Evolutionary conservation across 2,888 invertebrate genomes (phyloP).

Genomic region (Thecophora atra): DNA sequence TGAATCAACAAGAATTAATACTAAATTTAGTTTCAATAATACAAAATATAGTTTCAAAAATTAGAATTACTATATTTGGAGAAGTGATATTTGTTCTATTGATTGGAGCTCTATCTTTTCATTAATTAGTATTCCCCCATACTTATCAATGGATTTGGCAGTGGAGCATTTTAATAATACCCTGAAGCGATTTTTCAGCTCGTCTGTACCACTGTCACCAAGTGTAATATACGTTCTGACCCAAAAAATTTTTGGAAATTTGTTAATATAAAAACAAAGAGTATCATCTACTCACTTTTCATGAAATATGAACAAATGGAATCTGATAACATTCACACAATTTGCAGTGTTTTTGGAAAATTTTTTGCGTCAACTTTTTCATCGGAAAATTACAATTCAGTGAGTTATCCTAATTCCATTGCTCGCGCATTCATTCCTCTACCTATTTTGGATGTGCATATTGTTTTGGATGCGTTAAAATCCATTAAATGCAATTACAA

Average conservation of each 20-base stretch:
- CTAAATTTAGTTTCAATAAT: too few relatives aligned
- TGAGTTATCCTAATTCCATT: neutral
- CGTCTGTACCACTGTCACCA: too few relatives aligned
- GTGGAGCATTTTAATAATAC: too few relatives aligned
- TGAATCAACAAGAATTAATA: too few relatives aligned
- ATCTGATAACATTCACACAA: neutral
- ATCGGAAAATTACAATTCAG: neutral
- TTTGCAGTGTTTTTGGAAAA: neutral
- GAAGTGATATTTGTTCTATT: too few relatives aligned
- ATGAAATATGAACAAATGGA: neutral
- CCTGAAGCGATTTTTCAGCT: too few relatives aligned
- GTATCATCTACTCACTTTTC: neutral
- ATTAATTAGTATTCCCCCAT: too few relatives aligned
- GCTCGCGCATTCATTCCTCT: neutral
- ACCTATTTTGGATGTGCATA: neutral
- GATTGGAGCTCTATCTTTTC: too few relatives aligned
- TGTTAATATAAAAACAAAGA: slow-evolving; percentile 4
- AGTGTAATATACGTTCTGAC: neutral
- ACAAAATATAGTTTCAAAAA: too few relatives aligned
- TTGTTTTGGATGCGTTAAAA: neutral
- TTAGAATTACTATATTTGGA: too few relatives aligned
- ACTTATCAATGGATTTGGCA: too few relatives aligned
- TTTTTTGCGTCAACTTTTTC: neutral
- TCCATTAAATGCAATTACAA: neutral
- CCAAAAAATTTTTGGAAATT: slow-evolving; percentile 17